Evolutionary conservation across 2,797 vertebrate species (phyloP), one percentile per base, ranked within the genome.

Genomic region (Atherinosoma microstoma): DNA sequence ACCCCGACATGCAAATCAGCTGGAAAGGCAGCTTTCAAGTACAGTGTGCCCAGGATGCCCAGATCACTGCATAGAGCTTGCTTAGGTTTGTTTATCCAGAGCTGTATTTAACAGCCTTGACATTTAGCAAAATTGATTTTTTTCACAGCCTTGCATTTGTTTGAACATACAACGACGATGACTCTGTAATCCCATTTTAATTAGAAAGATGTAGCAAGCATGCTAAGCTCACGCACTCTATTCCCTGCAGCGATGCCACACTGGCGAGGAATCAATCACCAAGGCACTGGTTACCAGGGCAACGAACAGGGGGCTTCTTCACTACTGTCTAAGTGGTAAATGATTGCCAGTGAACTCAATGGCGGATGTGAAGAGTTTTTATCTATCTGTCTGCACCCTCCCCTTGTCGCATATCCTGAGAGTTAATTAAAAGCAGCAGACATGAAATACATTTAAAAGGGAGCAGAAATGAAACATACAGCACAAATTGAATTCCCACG

Each of bases 241-340:
- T 95, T 97, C 95, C 97, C 96, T 83, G 91, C 97, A 96, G 96
- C 95, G 95, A 95, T 96, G 95, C 96, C 97, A 96, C 91, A 94
- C 94, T 97, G 97, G 96, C 96, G 94, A 96, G 92, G 95, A 97
- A 97, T 97, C 97, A 97, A 97, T 98, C 96, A 97, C 96, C 95
- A 96, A 88, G 87, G 95, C 92, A 93, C 91, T 89, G 64, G 97
- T 98, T 98, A 90, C 96, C 95, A 94, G 93, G 94, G 97, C 95
- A 97, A 98, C 96, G 88, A 94, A 96, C 95, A 81, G 94, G 95
- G 95, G 94, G 94, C 94, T 97, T 94, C 94, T 94, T 94, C 94
- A 95, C 95, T 95, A 95, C 94, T 94, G 94, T 96, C 96, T 96
- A 96, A 97, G 96, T 95, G 94, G 95, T 96, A 96, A 97, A 96